A percentile compares a stretch with the other conserved stretches of the same genome.
These are phyloP conservation scores for Zoanthus solanderi DNA, from an alignment of 92 coral and sea anemone genomes.

Conservation along the genomic window DNA sequence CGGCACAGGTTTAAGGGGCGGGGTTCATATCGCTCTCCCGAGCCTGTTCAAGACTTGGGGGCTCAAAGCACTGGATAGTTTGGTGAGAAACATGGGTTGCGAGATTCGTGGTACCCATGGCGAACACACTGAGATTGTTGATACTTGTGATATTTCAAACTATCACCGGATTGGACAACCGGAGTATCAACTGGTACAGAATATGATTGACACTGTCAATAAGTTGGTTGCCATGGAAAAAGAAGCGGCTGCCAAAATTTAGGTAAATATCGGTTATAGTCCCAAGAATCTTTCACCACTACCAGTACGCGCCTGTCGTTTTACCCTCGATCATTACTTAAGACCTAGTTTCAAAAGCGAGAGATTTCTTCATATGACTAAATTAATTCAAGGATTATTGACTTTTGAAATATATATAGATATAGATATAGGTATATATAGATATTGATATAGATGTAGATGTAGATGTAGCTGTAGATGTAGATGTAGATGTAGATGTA, in stretches of 20 bases:
- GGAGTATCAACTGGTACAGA: constrained; percentile 72
- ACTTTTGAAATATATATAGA: too few relatives aligned
- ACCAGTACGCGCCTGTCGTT: too few relatives aligned
- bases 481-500: too few relatives aligned
- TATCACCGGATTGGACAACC: constrained; percentile 70
- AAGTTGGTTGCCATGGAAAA: constrained; percentile 68
- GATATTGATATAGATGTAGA: too few relatives aligned
- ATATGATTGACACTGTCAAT: constrained; percentile 76
- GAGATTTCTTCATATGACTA: too few relatives aligned
- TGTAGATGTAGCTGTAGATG: too few relatives aligned
- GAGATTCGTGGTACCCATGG: constrained; percentile 80
- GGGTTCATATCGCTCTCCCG: constrained; percentile 70
- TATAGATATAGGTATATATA: too few relatives aligned
- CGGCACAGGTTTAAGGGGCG: constrained; percentile 78
- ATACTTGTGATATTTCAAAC: constrained; percentile 73
- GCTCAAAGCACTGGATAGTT: constrained; percentile 57
- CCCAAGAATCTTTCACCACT: too few relatives aligned
- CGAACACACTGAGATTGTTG: constrained; percentile 78
- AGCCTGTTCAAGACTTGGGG: constrained; percentile 68
- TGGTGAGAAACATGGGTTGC: constrained; percentile 52
- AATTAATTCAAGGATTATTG: too few relatives aligned
- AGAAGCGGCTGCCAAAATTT: constrained; percentile 16
- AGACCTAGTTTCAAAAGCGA: too few relatives aligned
- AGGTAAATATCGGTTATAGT: not conserved
- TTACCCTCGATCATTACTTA: too few relatives aligned